phyloP scores from a whole-genome alignment of 2,797 vertebrate genomes.

The Microctenopoma stevenorrisi region DNA sequence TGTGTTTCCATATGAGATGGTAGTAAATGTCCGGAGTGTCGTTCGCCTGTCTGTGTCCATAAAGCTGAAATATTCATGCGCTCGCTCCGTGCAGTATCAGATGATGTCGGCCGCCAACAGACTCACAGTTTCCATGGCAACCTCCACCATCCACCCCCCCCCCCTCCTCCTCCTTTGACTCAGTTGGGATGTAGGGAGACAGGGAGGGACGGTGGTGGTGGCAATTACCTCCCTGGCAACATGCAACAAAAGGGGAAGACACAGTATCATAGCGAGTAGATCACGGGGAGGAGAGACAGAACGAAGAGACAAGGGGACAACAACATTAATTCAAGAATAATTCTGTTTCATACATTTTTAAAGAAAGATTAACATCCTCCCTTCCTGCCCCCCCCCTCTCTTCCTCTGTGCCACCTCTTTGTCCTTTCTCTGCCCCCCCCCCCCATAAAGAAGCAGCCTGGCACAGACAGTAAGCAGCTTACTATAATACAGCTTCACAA shows the following conservation, averaged over 20 bases:
- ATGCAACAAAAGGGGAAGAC: slow-evolving; percentile 29
- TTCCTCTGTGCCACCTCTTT: slow-evolving; percentile 38
- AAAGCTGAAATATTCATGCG: slow-evolving; percentile 80
- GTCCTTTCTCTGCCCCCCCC: slow-evolving; percentile 27
- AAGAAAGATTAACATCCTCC: not conserved
- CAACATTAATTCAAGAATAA: no score
- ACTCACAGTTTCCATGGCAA: slow-evolving; percentile 82
- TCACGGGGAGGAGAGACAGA: slow-evolving; percentile 13
- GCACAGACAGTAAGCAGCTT: slow-evolving; percentile 76
- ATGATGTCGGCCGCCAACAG: slow-evolving; percentile 72
- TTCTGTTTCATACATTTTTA: no score
- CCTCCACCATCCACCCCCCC: slow-evolving; percentile 59
- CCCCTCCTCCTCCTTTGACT: slow-evolving; percentile 35
- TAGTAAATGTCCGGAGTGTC: slow-evolving; percentile 30
- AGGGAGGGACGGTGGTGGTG: slow-evolving; percentile 20
- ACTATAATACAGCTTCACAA: slow-evolving; percentile 69
- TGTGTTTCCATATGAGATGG: slow-evolving; percentile 18
- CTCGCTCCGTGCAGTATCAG: slow-evolving; percentile 52
- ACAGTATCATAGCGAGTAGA: slow-evolving; percentile 38
- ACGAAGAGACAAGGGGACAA: not conserved
- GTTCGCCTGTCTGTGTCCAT: slow-evolving; percentile 62
- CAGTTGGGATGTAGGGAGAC: slow-evolving; percentile 29
- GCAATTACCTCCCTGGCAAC: slow-evolving; percentile 49
- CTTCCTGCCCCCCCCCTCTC: slow-evolving; percentile 21
- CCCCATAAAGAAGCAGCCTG: slow-evolving; percentile 42